Conservation (phyloP, 2,888 invertebrate species). For the Caenorhabditis panamensis region DNA sequence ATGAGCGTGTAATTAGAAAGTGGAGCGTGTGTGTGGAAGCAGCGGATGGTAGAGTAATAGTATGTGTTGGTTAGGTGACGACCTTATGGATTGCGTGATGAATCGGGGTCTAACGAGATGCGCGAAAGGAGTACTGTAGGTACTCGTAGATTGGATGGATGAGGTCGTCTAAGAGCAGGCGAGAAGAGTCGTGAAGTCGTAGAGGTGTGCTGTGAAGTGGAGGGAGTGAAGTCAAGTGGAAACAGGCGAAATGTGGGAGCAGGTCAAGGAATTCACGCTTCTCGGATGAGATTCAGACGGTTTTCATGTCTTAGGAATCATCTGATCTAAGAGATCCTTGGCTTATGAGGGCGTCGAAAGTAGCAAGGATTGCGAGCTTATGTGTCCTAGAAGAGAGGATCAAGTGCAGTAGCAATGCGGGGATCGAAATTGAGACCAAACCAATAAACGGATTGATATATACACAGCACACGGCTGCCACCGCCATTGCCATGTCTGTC, state of each 20-base stretch:
- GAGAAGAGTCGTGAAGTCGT: neutral
- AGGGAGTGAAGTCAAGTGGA: slow-evolving; percentile 16
- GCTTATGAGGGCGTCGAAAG: no score
- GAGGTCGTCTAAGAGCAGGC: neutral
- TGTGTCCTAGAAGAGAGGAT: neutral
- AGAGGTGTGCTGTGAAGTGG: slow-evolving; percentile 16
- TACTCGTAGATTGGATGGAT: neutral
- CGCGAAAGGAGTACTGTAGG: neutral
- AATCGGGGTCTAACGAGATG: neutral
- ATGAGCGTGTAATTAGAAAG: slow-evolving; percentile 6
- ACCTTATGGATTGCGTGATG: neutral
- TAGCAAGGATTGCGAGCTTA: neutral
- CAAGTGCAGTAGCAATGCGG: neutral
- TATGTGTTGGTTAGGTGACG: slow-evolving; percentile 1
- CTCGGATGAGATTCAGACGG: neutral
- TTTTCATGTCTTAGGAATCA: neutral
- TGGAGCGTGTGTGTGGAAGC: neutral
- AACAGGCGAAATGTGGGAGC: neutral
- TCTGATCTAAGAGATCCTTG: neutral
- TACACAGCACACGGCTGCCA: slow-evolving; percentile 2
- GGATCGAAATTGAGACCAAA: slow-evolving; percentile 29
- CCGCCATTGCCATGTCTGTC: slow-evolving; percentile 2
- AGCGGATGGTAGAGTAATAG: neutral
- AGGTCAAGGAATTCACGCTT: neutral
- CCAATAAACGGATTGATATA: slow-evolving; percentile 29